These are phyloP conservation scores for Megaceryle torquata DNA, from an alignment of 2,113 vertebrate genomes.

Conservation along the genomic window DNA sequence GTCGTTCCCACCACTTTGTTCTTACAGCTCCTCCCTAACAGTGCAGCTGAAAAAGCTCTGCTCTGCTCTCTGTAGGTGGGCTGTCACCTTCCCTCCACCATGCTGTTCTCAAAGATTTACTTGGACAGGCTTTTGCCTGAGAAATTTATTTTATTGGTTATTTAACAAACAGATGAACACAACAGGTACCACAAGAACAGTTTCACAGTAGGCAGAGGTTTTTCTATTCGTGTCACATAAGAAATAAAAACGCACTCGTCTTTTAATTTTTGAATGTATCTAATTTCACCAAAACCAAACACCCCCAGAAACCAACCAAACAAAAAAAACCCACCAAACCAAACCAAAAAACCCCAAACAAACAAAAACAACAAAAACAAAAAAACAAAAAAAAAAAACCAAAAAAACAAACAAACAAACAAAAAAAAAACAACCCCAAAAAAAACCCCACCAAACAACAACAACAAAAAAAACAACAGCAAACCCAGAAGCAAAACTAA, in stretches of 20 bases:
- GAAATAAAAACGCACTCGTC: neutral
- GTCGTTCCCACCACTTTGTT: neutral
- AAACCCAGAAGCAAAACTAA: neutral
- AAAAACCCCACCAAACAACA: too few species aligned
- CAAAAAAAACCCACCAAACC: too few species aligned
- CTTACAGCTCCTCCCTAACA: neutral
- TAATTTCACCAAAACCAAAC: neutral
- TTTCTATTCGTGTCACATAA: neutral
- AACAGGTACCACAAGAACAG: neutral
- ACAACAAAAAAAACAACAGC: too few species aligned
- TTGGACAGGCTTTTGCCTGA: neutral
- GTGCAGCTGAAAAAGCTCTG: neutral
- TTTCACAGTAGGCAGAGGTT: neutral
- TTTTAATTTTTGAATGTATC: too few species aligned
- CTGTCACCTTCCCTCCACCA: neutral
- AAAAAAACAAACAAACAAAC: too few species aligned
- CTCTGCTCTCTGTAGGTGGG: neutral
- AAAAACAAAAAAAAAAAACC: too few species aligned
- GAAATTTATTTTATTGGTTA: neutral
- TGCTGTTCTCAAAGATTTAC: neutral
- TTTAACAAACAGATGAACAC: neutral
- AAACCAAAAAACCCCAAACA: neutral
- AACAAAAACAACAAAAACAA: too few species aligned
- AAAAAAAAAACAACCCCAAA: too few species aligned
- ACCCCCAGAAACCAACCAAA: too few species aligned